phyloP scores from a whole-genome alignment of 2,113 vertebrate genomes.

The Machaerirhynchus nigripectus region DNA sequence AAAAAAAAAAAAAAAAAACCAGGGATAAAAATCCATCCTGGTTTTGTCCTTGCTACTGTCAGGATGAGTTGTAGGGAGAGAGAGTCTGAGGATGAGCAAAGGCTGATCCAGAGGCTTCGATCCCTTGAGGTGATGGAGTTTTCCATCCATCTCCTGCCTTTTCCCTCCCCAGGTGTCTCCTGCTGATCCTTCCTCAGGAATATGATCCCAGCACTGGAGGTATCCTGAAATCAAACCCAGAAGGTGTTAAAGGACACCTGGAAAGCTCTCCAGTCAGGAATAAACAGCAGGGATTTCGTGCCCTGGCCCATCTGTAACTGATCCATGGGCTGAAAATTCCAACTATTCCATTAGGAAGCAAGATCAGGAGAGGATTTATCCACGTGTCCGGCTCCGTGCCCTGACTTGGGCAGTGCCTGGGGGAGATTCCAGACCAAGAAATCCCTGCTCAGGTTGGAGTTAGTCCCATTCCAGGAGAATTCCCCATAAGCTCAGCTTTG shows the following conservation, averaged over 20 bases:
- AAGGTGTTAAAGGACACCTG: not conserved
- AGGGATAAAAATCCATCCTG: not conserved
- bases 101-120: not conserved
- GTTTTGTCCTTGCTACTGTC: not conserved
- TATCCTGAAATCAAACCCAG: not conserved
- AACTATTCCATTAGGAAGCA: not conserved
- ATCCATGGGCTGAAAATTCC: not conserved
- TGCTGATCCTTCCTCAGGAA: not conserved
- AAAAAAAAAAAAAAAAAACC: not conserved
- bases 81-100: not conserved
- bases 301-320: not conserved
- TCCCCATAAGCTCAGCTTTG: not conserved
- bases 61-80: not conserved
- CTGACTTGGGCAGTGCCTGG: not conserved
- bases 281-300: not conserved
- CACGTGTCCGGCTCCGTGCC: rapidly evolving
- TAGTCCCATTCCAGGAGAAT: rapidly evolving
- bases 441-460: not conserved
- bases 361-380: not conserved
- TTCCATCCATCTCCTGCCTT: not conserved
- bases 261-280: not conserved
- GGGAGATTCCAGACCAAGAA: not conserved
- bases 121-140: rapidly evolving
- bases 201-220: not conserved
- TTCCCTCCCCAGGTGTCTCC: not conserved